A percentile compares a stretch with the other conserved stretches of the same genome.
Conservation (phyloP, 2,888 invertebrate species). For the Mystacides longicornis region DNA sequence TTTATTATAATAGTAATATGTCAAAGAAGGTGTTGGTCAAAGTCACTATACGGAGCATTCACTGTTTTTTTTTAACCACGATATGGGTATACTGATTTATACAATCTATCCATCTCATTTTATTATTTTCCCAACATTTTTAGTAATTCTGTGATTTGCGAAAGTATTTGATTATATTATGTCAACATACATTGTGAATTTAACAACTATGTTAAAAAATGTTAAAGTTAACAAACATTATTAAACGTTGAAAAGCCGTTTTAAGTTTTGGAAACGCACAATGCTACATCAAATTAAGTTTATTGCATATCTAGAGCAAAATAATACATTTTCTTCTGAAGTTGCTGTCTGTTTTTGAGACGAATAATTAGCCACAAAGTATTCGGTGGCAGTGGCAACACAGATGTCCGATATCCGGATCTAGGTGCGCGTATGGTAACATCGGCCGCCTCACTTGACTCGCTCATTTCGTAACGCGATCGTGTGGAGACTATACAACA, state of each 20-base stretch:
- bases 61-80: no score
- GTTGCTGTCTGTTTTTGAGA: neutral
- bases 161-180: no score
- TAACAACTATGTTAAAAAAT: no score
- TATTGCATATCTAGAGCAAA: neutral
- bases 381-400: neutral
- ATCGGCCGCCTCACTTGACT: conserved; percentile 8
- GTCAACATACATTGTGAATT: no score
- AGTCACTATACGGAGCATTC: no score
- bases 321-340: neutral
- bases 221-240: neutral
- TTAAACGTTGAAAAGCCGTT: neutral
- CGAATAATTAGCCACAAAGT: neutral
- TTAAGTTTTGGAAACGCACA: no score
- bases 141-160: no score
- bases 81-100: no score
- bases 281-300: neutral
- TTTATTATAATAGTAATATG: no score
- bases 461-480: conserved; percentile 17
- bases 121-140: no score
- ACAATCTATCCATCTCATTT: no score
- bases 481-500: conserved; percentile 11
- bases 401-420: neutral
- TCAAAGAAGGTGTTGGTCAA: no score
- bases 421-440: conserved; percentile 6